A percentile compares a stretch with the other conserved stretches of the same genome.
Conservation (phyloP, 2,113 vertebrate species). For the Neolamprologus cancellatus region DNA sequence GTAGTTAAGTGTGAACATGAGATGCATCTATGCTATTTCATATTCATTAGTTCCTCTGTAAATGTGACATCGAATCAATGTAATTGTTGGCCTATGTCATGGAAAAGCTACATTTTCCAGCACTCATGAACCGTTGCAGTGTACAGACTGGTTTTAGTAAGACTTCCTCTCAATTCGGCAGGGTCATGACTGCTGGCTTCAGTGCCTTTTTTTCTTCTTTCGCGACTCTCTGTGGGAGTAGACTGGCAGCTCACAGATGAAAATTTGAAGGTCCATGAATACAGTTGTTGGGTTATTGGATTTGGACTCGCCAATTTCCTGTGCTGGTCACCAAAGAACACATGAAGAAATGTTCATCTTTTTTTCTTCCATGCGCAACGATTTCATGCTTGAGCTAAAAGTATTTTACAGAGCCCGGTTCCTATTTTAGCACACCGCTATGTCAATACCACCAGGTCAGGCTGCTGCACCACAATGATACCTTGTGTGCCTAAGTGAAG, state of each 20-base stretch:
- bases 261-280: not conserved
- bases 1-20: not conserved
- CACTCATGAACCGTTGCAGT: not conserved
- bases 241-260: not conserved
- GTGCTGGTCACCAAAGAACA: not conserved
- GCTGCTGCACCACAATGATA: conserved; percentile 45
- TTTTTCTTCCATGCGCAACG: not conserved
- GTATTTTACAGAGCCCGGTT: conserved; percentile 6
- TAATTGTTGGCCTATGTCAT: not conserved
- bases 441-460: conserved; percentile 39
- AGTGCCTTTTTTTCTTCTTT: not conserved
- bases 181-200: not conserved
- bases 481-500: conserved; percentile 25
- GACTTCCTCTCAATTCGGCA: not conserved
- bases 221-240: not conserved
- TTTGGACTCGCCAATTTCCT: conserved; percentile 13
- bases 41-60: not conserved
- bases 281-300: conserved; percentile 15
- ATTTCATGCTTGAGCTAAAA: conserved; percentile 11
- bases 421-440: conserved; percentile 42
- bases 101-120: not conserved
- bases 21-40: not conserved
- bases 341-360: not conserved
- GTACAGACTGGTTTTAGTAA: not conserved
- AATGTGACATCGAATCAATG: not conserved